A percentile compares a stretch with the other conserved stretches of the same genome.
These are phyloP conservation scores for Brachyistius frenatus DNA, from an alignment of 2,113 vertebrate species.

Conservation along the genomic window DNA sequence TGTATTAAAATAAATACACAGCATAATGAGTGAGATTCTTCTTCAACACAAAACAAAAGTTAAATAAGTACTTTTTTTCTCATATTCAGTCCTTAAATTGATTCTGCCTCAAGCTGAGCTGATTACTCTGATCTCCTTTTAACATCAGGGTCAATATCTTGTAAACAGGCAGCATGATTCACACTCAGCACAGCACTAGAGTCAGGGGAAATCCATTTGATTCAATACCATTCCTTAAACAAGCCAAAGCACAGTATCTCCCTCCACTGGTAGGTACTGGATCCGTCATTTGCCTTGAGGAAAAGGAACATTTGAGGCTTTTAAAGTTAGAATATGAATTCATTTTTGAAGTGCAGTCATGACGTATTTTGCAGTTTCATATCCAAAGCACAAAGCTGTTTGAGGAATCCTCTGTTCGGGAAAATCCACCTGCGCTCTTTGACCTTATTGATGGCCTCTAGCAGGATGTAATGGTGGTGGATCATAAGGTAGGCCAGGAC, in stretches of 20 bases:
- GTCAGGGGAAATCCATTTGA: conserved; percentile 10
- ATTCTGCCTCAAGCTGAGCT: conserved; percentile 17
- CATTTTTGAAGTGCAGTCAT: conserved; percentile 2
- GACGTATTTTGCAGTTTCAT: conserved; percentile 54
- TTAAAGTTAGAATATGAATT: not conserved
- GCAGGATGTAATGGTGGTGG: conserved; percentile 77
- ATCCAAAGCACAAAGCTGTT: conserved; percentile 82
- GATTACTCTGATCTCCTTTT: conserved; percentile 31
- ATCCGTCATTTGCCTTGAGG: conserved; percentile 25
- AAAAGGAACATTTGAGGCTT: conserved; percentile 6
- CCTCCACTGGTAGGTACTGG: conserved; percentile 28
- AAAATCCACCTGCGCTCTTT: conserved; percentile 85
- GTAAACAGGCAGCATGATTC: conserved; percentile 17
- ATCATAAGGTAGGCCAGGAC: conserved; percentile 87
- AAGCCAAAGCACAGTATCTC: conserved; percentile 39
- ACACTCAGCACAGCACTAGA: conserved; percentile 11
- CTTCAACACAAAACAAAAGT: not conserved
- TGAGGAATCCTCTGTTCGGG: conserved; percentile 86
- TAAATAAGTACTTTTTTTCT: conserved; percentile 24
- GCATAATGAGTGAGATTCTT: not conserved
- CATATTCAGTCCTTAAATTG: conserved; percentile 5
- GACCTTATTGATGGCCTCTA: conserved; percentile 81
- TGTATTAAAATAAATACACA: conserved; percentile 15
- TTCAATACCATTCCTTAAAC: conserved; percentile 25
- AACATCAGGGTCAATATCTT: conserved; percentile 21